phyloP scores from a whole-genome alignment of 1,140 invertebrate species.

The Batillaria attramentaria region DNA sequence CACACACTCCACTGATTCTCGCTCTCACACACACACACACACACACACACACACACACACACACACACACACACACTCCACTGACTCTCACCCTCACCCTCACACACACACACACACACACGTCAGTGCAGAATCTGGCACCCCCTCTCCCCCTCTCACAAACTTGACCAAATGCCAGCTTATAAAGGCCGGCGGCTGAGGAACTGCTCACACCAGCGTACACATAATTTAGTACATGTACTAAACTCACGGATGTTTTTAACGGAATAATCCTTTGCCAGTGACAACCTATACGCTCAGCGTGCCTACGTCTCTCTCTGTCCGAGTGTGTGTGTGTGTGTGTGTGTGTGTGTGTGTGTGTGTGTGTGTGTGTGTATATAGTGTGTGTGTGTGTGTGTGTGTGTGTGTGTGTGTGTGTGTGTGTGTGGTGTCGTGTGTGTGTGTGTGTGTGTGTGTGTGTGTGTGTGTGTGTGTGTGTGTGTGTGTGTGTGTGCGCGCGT shows the following conservation, averaged over 20 bases:
- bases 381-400: not conserved
- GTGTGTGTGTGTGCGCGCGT: not conserved
- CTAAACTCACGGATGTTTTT: not conserved
- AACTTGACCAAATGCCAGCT: too few species aligned
- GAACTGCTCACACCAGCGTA: not conserved
- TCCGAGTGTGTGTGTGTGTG: not conserved
- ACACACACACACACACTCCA: not conserved
- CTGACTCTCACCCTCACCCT: not conserved
- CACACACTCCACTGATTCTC: too few species aligned
- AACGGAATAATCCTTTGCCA: not conserved
- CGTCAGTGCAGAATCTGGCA: too few species aligned
- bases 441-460: not conserved
- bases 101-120: slow-evolving; percentile 10
- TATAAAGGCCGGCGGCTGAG: too few species aligned
- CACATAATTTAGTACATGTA: not conserved
- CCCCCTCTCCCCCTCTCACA: too few species aligned
- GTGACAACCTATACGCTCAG: not conserved
- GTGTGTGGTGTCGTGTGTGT: not conserved
- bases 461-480: not conserved
- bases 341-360: not conserved
- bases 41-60: slow-evolving; percentile 4
- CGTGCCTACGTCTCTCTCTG: not conserved
- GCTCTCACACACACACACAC: not conserved
- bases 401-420: not conserved
- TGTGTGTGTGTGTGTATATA: not conserved